phyloP scores from a whole-genome alignment of 2,888 invertebrate genomes.

The Synanthedon andrenaeformis region DNA sequence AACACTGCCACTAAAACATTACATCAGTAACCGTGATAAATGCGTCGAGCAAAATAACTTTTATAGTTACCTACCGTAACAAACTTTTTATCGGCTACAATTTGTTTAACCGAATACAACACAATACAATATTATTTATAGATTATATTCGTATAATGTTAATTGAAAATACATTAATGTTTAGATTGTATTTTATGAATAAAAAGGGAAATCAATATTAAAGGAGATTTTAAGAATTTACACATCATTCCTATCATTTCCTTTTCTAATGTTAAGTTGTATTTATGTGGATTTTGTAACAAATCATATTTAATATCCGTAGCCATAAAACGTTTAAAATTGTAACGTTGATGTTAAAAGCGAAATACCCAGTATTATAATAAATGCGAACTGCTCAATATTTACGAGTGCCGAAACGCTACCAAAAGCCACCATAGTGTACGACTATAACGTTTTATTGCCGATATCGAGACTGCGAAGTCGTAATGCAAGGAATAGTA shows the following conservation, averaged over 20 bases:
- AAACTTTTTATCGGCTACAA: constrained; percentile 33
- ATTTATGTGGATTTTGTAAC: no score
- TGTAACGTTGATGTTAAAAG: background rate
- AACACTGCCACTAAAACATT: constrained; percentile 53
- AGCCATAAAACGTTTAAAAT: background rate
- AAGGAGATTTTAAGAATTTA: no score
- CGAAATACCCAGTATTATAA: background rate
- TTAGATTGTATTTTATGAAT: no score
- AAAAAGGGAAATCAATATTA: no score
- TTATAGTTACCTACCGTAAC: constrained; percentile 26
- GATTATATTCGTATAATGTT: no score
- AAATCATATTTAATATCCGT: no score
- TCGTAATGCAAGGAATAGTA: constrained; percentile 38
- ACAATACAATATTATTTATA: constrained; percentile 16
- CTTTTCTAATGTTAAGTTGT: no score
- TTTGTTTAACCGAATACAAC: constrained; percentile 19
- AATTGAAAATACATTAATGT: no score
- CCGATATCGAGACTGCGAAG: constrained; percentile 36
- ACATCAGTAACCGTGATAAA: constrained; percentile 52
- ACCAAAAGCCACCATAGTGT: constrained; percentile 34
- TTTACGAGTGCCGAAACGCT: constrained; percentile 48
- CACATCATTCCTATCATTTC: no score
- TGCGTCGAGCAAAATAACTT: constrained; percentile 39
- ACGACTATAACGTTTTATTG: constrained; percentile 57
- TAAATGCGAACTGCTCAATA: constrained; percentile 8